Conservation (phyloP, 2,113 vertebrate genomes). For the Aegotheles bennettii region DNA sequence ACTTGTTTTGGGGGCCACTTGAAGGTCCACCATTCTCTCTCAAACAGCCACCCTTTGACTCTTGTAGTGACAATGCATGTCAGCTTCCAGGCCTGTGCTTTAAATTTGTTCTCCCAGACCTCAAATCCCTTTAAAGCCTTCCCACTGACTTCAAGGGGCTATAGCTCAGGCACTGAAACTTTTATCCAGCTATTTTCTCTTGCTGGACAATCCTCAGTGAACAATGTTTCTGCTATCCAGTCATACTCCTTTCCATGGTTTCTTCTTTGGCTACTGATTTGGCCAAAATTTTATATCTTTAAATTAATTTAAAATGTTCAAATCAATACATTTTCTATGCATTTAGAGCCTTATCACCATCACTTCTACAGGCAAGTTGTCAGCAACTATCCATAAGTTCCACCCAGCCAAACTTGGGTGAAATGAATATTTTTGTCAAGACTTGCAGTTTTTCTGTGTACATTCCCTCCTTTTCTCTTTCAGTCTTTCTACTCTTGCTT, state of each 20-base stretch:
- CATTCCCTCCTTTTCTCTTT: not conserved
- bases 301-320: not conserved
- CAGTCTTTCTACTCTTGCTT: not conserved
- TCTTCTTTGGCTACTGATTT: not conserved
- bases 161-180: not conserved
- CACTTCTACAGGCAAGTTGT: not conserved
- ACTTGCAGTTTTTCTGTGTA: not conserved
- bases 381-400: not conserved
- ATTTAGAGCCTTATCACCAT: not conserved
- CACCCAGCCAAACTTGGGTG: not conserved
- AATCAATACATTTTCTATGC: not conserved
- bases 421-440: not conserved
- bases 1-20: not conserved
- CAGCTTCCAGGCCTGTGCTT: not conserved
- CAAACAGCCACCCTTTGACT: not conserved
- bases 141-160: not conserved
- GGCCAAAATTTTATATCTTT: not conserved
- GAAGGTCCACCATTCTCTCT: not conserved
- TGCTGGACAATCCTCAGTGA: not conserved
- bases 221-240: not conserved
- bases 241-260: not conserved
- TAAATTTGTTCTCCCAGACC: not conserved
- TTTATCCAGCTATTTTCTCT: not conserved
- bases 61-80: accelerated
- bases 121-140: not conserved